Evolutionary conservation across 2,113 vertebrate genomes (phyloP), one percentile per base, ranked within the genome.

Genomic region (Amphiprion ocellaris): DNA sequence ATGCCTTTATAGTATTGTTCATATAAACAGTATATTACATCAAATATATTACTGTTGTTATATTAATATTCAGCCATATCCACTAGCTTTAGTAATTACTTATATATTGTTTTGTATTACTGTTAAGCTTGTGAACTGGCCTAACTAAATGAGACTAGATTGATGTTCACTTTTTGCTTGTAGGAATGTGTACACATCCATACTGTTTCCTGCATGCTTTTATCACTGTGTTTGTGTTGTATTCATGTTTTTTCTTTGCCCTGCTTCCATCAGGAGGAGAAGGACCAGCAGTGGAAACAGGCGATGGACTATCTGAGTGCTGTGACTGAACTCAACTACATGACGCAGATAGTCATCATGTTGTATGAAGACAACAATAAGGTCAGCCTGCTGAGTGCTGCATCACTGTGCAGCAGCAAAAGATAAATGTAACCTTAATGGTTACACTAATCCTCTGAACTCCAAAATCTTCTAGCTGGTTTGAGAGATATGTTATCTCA

Each of bases 271-370:
- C 90, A 99, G 98, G 97, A 98, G 64, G 95, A 94, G 79, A 96
- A 96, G 89, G 98, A 99, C 93, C 93, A 95, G 82, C 98, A 99
- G 84, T 99, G 98, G 98, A 97, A 96, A 89, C 96, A 97, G 90
- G 98, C 98, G 52, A 96, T 99, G 97, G 97, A 98, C 88, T 99
- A 99, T 90, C 94, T 99, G 86, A 96, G 97, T 47, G 98, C 97
- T 71, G 98, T 99, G 85, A 95, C 97, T 39, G 98, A 99, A 87
- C 96, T 99, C 85, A 99, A 99, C 95, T 99, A 99, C 92, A 99
- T 99, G 98, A 99, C 98, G 7, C 98, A 99, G 95, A 98, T 99
- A 53, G 98, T 99, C 83, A 97, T 99, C 88, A 99, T 99, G 98
- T 94, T 99, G 77, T 99, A 99, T 44, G 98, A 99, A 83, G 98